Evolutionary conservation across 2,888 invertebrate genomes (phyloP), one percentile per base, ranked within the genome.

Genomic region (Scaptomyza flava): DNA sequence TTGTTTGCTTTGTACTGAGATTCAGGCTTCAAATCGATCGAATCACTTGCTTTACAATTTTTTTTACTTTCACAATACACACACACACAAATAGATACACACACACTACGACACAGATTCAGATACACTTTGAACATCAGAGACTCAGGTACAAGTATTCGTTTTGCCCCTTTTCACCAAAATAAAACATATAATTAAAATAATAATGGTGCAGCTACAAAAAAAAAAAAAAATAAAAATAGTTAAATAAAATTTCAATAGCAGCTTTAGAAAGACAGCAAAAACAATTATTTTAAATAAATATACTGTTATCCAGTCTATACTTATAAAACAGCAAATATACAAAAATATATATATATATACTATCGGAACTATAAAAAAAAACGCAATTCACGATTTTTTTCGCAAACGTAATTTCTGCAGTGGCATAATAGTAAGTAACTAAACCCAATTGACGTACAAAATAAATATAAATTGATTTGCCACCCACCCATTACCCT

Each of bases 61-160:
- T 20, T 30, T 50, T 50, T 56, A 68, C 66, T 43, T 50, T 14
- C 38, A 3, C 27, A 38, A 38, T 51, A 47, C 53, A 50, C 60
- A 59, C 54, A 70, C 57, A 41, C 27, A 60, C 46, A 17, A 17
- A 46, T 41, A 30, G 30, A 59, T 48, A 57, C 14, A 51, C 59
- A 17, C 4, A 62, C 46, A 53, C 53, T 53, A 53, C 38, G 31
- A 68, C 50, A 72, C 68, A 60, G 33, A 31, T 68, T 38, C 56
- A 67, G 73, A 67, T 76, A 41, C 41, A 72, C 68, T 68, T 87
- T 78, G 70, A 79, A 77, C 66, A 69, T 88, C 70, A 74, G 86
- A 58, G 74, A 84, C 85, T 89, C 89, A 84, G 84, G 89, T 84
- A 84, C 84, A 79, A 69, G 43, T 73, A 66, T 58, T 72, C 61